Conservation (phyloP, 2,113 vertebrate genomes). For the Platycercus adscitus region DNA sequence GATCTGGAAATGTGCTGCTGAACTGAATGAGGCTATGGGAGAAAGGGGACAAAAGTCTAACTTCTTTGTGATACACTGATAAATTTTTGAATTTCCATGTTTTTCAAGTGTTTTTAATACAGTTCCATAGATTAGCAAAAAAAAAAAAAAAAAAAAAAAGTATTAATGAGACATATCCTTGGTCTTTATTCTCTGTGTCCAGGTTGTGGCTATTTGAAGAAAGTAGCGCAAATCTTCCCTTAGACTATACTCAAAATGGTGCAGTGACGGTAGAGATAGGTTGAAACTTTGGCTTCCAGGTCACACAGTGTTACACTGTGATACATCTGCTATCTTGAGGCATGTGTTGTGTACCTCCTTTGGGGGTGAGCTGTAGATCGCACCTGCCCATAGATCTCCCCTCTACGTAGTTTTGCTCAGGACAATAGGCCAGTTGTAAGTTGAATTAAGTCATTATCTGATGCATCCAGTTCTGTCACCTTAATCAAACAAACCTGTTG, state of each 20-base stretch:
- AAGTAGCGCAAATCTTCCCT: not conserved
- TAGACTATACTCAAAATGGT: not conserved
- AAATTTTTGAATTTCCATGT: not conserved
- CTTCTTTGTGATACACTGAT: not conserved
- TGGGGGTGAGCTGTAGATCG: not conserved
- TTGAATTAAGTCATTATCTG: not conserved
- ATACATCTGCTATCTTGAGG: not conserved
- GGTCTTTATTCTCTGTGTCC: not conserved
- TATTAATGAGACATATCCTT: not conserved
- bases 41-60: not conserved
- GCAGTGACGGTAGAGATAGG: fast-evolving
- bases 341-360: fast-evolving
- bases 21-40: not conserved
- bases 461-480: not conserved
- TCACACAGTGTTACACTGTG: fast-evolving
- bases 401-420: not conserved
- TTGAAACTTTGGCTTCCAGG: not conserved
- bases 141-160: too few species aligned
- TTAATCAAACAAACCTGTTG: not conserved
- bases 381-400: fast-evolving
- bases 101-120: not conserved
- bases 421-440: not conserved
- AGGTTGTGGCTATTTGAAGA: not conserved
- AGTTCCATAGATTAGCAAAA: not conserved
- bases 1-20: not conserved